Evolutionary conservation across 1,140 invertebrate species (phyloP).

Genomic region (Saxidomus purpurata): DNA sequence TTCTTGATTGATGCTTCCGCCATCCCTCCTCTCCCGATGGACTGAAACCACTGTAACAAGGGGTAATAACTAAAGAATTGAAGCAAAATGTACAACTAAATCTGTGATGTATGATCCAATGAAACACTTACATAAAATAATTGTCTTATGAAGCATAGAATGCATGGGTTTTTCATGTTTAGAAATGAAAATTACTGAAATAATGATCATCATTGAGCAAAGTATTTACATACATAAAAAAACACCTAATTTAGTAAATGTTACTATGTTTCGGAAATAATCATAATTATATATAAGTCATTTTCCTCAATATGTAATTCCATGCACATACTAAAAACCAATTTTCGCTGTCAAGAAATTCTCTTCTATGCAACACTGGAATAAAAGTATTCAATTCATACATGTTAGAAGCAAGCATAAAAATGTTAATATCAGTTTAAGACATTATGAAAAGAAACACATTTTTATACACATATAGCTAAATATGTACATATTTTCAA

Average conservation of each 20-base stretch:
- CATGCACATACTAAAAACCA: neutral
- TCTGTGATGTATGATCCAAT: too few relatives aligned
- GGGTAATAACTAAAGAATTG: too few relatives aligned
- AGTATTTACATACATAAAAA: too few relatives aligned
- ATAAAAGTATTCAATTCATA: neutral
- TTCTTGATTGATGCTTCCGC: too few relatives aligned
- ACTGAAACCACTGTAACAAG: too few relatives aligned
- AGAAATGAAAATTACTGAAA: too few relatives aligned
- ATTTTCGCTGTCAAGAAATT: neutral
- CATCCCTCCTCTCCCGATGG: too few relatives aligned
- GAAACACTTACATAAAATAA: too few relatives aligned
- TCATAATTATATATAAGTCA: neutral
- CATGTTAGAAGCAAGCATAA: neutral
- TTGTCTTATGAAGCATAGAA: too few relatives aligned
- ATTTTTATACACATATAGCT: neutral
- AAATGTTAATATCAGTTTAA: slow-evolving; percentile 2
- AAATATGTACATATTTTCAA: slow-evolving; percentile 19
- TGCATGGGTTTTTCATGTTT: too few relatives aligned
- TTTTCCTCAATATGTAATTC: neutral
- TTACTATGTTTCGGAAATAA: neutral
- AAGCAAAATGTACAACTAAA: too few relatives aligned
- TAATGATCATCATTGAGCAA: too few relatives aligned
- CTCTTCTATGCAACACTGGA: neutral
- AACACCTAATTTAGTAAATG: neutral
- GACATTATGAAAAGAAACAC: neutral